Evolutionary conservation across 2,888 invertebrate species (phyloP).

Genomic region (Macaria liturata): DNA sequence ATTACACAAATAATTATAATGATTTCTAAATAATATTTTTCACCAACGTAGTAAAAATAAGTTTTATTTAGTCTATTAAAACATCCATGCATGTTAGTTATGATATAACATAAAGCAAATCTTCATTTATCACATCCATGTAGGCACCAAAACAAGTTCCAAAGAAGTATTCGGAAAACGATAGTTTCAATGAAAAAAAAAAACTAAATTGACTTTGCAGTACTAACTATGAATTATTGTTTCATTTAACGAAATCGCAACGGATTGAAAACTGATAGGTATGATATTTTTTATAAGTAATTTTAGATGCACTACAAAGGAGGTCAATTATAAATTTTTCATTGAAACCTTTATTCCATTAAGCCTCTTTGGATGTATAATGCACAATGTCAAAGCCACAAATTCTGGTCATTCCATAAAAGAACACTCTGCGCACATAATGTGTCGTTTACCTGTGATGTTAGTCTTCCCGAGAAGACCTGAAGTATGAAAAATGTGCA

Average conservation of each 20-base stretch:
- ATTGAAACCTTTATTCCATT: neutral
- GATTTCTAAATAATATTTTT: too few relatives aligned
- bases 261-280: too few relatives aligned
- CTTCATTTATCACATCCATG: slow-evolving; percentile 32
- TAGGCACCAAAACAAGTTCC: slow-evolving; percentile 11
- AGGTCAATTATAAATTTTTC: slow-evolving; percentile 11
- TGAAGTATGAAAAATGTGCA: slow-evolving; percentile 83
- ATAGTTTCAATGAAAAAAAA: neutral
- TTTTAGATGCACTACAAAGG: neutral
- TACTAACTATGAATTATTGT: too few relatives aligned
- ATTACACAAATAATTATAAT: too few relatives aligned
- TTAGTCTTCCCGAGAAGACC: slow-evolving; percentile 85
- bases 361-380: slow-evolving; percentile 2
- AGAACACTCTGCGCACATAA: slow-evolving; percentile 57
- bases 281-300: neutral
- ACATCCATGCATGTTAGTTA: slow-evolving; percentile 20
- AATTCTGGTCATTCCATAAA: slow-evolving; percentile 67
- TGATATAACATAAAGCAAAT: slow-evolving; percentile 13
- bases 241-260: too few relatives aligned
- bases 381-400: slow-evolving; percentile 27
- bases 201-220: too few relatives aligned
- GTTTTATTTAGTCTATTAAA: neutral
- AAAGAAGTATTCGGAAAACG: slow-evolving; percentile 6
- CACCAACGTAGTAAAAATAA: too few relatives aligned
- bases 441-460: slow-evolving; percentile 79